Conservation (phyloP, 2,113 vertebrate species). For the Laticauda colubrina region DNA sequence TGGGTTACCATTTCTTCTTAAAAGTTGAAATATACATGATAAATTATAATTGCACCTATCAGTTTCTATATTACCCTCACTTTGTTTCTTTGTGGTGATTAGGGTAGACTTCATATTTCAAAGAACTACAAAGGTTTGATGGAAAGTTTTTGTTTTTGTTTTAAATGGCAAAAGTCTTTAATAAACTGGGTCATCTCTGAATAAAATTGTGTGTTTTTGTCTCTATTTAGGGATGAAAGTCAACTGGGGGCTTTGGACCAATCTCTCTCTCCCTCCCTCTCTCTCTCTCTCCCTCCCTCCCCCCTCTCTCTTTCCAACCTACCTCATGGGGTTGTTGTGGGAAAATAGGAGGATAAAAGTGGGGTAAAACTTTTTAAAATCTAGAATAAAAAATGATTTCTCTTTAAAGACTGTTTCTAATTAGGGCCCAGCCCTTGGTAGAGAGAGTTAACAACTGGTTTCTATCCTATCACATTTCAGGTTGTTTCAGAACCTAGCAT, state of each 20-base stretch:
- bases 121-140: not conserved
- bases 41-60: not conserved
- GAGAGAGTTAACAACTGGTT: not conserved
- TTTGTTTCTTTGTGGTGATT: not conserved
- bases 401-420: not conserved
- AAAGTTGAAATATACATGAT: not conserved
- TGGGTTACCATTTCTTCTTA: not conserved
- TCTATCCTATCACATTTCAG: not conserved
- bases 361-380: not conserved
- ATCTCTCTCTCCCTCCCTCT: not conserved
- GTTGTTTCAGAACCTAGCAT: constrained; percentile 11
- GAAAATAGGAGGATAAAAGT: not conserved
- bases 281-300: too few species aligned
- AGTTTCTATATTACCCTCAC: not conserved
- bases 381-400: not conserved
- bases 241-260: not conserved
- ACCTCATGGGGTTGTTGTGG: not conserved
- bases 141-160: not conserved
- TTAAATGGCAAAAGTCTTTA: not conserved
- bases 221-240: not conserved
- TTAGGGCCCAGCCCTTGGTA: not conserved
- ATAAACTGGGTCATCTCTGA: not conserved
- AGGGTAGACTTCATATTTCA: not conserved
- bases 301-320: not conserved
- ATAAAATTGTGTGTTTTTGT: not conserved